Evolutionary conservation across 53 echinoderm and acorn worm species (phyloP).

Genomic region (Astropecten irregularis): DNA sequence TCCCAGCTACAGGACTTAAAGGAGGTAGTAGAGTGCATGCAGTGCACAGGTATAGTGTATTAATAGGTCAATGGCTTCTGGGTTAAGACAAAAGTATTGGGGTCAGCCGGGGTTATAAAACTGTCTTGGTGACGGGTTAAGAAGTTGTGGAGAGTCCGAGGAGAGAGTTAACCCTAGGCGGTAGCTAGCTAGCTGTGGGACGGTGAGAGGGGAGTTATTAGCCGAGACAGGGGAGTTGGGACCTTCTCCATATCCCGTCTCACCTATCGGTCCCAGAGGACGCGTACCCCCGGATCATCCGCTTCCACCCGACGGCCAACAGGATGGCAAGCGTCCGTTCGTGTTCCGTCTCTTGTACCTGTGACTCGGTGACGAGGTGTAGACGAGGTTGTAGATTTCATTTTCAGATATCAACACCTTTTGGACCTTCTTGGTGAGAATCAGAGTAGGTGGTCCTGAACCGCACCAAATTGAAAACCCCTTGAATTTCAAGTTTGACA

Average conservation of each 20-base stretch:
- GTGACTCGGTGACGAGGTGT: too few species aligned
- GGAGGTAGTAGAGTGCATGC: too few species aligned
- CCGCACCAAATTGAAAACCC: too few species aligned
- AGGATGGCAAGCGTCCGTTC: constrained; percentile 9
- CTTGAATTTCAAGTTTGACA: too few species aligned
- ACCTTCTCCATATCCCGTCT: not conserved
- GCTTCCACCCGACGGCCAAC: constrained; percentile 24
- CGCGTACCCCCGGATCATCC: constrained; percentile 18
- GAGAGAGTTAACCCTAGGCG: too few species aligned
- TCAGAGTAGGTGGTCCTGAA: constrained; percentile 27
- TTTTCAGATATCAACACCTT: not conserved
- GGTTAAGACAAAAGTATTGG: not conserved
- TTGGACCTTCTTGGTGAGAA: not conserved
- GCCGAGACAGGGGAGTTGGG: not conserved
- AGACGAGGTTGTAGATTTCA: too few species aligned
- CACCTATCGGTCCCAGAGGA: constrained; percentile 40
- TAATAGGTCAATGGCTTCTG: constrained; percentile 26
- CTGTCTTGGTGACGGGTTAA: too few species aligned
- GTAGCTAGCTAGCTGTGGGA: too few species aligned
- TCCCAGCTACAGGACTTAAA: too few species aligned
- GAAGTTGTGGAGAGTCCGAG: too few species aligned
- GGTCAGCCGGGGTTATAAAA: constrained; percentile 35
- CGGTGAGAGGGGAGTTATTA: too few species aligned
- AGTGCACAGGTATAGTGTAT: too few species aligned
- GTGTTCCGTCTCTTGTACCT: constrained; percentile 7